phyloP scores from a whole-genome alignment of 1,140 invertebrate species.

The Lineus longissimus region DNA sequence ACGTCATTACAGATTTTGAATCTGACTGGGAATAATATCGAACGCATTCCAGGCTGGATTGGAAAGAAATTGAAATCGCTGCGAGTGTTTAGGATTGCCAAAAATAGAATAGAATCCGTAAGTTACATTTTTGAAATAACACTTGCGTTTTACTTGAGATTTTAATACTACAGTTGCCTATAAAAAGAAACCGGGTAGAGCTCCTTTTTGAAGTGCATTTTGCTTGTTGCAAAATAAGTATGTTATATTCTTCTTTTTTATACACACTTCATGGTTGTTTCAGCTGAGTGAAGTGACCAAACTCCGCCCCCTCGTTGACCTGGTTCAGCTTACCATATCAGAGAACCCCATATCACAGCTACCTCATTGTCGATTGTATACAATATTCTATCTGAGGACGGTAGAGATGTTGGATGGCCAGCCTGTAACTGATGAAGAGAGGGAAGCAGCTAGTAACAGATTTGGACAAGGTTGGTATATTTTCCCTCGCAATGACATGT shows the following conservation, averaged over 20 bases:
- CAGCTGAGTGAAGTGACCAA: constrained; percentile 48
- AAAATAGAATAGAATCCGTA: constrained; percentile 43
- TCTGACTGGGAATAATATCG: constrained; percentile 41
- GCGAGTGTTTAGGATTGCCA: constrained; percentile 39
- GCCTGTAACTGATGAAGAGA: constrained; percentile 32
- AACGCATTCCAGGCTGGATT: constrained; percentile 46
- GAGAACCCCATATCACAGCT: constrained; percentile 45
- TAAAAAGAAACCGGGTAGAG: neutral
- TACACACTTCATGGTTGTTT: too few species aligned
- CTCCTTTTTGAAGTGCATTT: neutral
- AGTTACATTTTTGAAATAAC: too few species aligned
- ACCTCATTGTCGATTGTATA: constrained; percentile 40
- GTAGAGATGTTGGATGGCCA: constrained; percentile 44
- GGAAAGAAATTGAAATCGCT: constrained; percentile 41
- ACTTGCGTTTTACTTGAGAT: too few species aligned
- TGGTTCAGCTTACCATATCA: constrained; percentile 40
- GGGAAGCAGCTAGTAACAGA: constrained; percentile 36
- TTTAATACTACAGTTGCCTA: too few species aligned
- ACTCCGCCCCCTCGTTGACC: constrained; percentile 42
- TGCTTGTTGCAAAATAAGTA: too few species aligned
- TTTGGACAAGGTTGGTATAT: constrained; percentile 43
- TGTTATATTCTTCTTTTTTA: too few species aligned
- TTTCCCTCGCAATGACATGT: neutral
- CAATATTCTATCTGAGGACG: constrained; percentile 46
- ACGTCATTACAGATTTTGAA: constrained; percentile 39